Percentiles rank a stretch among this genome's conserved stretches.
Evolutionary conservation across 2,113 vertebrate genomes (phyloP).

Genomic region (Alethe castanea): DNA sequence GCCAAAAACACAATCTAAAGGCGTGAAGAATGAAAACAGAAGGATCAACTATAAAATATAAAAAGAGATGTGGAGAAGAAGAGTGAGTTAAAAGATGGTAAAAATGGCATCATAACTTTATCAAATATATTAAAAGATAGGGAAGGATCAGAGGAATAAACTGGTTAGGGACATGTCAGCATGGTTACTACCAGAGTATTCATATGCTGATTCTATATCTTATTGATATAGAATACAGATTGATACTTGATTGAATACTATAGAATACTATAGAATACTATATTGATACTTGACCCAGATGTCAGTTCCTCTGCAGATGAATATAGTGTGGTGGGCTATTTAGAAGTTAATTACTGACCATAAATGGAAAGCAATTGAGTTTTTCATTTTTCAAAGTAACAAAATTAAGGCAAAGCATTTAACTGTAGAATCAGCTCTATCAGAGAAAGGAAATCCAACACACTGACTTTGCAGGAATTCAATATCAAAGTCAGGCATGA

Average conservation of each 20-base stretch:
- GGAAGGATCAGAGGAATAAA: not conserved
- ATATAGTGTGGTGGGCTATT: not conserved
- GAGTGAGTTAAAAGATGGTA: not conserved
- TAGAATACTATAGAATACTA: too few species aligned
- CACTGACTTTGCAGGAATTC: not conserved
- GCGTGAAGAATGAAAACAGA: not conserved
- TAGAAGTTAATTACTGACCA: not conserved
- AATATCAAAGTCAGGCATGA: not conserved
- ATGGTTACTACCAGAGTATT: not conserved
- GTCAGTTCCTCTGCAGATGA: not conserved
- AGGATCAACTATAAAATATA: not conserved
- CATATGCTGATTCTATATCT: not conserved
- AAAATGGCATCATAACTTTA: not conserved
- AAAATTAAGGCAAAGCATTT: not conserved
- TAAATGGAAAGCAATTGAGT: not conserved
- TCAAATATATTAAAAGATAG: not conserved
- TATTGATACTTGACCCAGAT: not conserved
- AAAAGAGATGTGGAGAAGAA: rapidly evolving
- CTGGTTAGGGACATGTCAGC: not conserved
- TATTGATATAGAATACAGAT: not conserved
- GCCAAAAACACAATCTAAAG: not conserved
- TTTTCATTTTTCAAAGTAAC: not conserved
- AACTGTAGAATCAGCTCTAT: not conserved
- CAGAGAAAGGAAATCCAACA: not conserved
- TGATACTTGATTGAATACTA: too few species aligned